Percentiles rank a stretch among this genome's conserved stretches.
Evolutionary conservation across 2,888 invertebrate genomes (phyloP).

Genomic region (Pardosa pseudoannulata): DNA sequence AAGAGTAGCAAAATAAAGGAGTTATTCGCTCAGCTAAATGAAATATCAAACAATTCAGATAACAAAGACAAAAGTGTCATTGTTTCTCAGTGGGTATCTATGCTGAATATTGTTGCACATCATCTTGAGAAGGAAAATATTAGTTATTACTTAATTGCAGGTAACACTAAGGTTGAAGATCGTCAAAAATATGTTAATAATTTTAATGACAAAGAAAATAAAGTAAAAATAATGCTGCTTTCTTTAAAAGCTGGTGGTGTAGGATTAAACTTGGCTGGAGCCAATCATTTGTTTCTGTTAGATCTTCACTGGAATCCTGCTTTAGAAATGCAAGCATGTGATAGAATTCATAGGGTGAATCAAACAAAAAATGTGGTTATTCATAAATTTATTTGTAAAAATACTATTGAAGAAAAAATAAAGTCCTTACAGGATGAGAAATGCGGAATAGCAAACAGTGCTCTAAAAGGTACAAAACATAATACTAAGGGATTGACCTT

Average conservation of each 20-base stretch:
- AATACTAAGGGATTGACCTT: constrained; percentile 85
- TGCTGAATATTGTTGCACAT: constrained; percentile 84
- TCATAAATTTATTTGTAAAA: constrained; percentile 85
- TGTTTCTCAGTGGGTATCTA: constrained; percentile 95
- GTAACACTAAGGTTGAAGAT: constrained; percentile 84
- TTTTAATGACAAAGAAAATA: constrained; percentile 83
- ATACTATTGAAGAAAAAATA: constrained; percentile 93
- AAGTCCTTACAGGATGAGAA: constrained; percentile 88
- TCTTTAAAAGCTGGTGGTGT: constrained; percentile 96
- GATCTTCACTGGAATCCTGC: constrained; percentile 99
- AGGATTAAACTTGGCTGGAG: constrained; percentile 94
- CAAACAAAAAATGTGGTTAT: constrained; percentile 88
- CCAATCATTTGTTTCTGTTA: constrained; percentile 90
- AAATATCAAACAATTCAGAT: constrained; percentile 24
- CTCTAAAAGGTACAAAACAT: constrained; percentile 85
- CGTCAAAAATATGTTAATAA: constrained; percentile 84
- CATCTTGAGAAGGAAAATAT: constrained; percentile 82
- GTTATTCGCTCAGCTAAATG: constrained; percentile 18
- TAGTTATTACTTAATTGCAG: constrained; percentile 84
- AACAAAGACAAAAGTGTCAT: constrained; percentile 79
- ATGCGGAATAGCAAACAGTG: constrained; percentile 85
- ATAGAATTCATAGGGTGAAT: constrained; percentile 93
- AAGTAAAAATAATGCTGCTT: constrained; percentile 84
- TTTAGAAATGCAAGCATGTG: constrained; percentile 94
- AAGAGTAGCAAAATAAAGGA: constrained; percentile 44